Evolutionary conservation across 2,113 vertebrate species (phyloP).

Genomic region (Bubo bubo): DNA sequence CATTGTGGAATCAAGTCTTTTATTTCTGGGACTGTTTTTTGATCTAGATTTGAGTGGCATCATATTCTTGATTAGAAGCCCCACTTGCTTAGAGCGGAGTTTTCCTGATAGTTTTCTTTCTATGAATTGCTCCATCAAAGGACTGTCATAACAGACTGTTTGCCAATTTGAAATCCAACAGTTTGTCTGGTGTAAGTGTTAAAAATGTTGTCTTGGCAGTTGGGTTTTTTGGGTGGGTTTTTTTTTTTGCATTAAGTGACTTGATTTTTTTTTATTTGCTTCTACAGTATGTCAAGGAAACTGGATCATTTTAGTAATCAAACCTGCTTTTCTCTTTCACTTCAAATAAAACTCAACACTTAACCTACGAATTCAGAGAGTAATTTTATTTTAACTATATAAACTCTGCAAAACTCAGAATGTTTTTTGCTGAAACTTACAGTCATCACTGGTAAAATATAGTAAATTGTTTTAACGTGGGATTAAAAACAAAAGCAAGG

Average conservation of each 20-base stretch:
- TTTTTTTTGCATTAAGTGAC: slow-evolving; percentile 47
- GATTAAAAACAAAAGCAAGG: slow-evolving; percentile 4
- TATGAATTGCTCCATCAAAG: slow-evolving; percentile 70
- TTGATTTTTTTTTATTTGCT: slow-evolving; percentile 45
- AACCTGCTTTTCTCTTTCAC: slow-evolving; percentile 1
- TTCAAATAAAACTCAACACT: neutral
- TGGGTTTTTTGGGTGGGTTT: neutral
- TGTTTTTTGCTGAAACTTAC: neutral
- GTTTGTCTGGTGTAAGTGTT: slow-evolving; percentile 76
- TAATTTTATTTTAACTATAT: neutral
- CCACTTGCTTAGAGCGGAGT: slow-evolving; percentile 42
- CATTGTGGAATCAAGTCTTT: neutral
- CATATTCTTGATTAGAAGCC: slow-evolving; percentile 38
- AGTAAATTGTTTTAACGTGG: neutral
- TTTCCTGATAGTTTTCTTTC: slow-evolving; percentile 69
- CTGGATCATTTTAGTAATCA: slow-evolving; percentile 8
- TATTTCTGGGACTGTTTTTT: slow-evolving; percentile 2
- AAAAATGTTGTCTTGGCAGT: slow-evolving; percentile 73
- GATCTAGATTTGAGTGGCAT: slow-evolving; percentile 47
- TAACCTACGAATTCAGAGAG: neutral
- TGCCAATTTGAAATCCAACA: slow-evolving; percentile 75
- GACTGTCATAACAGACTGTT: slow-evolving; percentile 75
- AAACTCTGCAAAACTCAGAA: neutral
- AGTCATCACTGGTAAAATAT: neutral
- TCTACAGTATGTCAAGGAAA: slow-evolving; percentile 39